These are phyloP conservation scores for Cryptoblepharus egeriae DNA, from an alignment of 2,797 vertebrate species.

Conservation along the genomic window DNA sequence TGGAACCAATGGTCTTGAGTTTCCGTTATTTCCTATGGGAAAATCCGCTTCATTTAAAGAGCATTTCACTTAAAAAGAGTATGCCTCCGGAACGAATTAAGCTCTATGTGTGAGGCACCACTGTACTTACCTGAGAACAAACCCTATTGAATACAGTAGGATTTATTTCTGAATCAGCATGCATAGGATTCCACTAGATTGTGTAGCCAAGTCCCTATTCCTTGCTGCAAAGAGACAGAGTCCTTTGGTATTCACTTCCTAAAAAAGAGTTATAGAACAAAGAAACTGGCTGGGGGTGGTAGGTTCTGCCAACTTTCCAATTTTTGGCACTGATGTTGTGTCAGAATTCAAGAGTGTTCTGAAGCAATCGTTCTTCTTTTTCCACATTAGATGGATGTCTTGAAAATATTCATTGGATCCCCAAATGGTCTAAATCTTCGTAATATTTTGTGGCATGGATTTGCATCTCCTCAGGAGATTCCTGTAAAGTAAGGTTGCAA, in stretches of 20 bases:
- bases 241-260: background rate
- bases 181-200: background rate
- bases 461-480: conserved; percentile 78
- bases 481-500: conserved; percentile 75
- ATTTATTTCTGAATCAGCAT: no score
- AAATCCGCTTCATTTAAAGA: no score
- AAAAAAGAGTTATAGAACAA: background rate
- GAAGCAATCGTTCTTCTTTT: background rate
- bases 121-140: no score
- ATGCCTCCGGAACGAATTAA: no score
- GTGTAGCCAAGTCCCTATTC: background rate
- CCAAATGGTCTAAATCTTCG: conserved; percentile 80
- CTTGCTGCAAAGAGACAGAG: background rate
- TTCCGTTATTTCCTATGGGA: no score
- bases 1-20: no score
- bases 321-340: background rate
- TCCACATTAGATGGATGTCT: conserved; percentile 73
- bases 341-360: background rate
- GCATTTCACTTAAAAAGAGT: no score
- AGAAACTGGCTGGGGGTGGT: no score
- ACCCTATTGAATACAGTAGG: no score
- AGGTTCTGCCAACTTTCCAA: background rate
- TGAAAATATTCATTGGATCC: conserved; percentile 79
- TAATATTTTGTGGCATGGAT: conserved; percentile 84
- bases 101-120: no score